Conservation (phyloP, 1,140 invertebrate genomes). For the Cardiocondyla obscurior region DNA sequence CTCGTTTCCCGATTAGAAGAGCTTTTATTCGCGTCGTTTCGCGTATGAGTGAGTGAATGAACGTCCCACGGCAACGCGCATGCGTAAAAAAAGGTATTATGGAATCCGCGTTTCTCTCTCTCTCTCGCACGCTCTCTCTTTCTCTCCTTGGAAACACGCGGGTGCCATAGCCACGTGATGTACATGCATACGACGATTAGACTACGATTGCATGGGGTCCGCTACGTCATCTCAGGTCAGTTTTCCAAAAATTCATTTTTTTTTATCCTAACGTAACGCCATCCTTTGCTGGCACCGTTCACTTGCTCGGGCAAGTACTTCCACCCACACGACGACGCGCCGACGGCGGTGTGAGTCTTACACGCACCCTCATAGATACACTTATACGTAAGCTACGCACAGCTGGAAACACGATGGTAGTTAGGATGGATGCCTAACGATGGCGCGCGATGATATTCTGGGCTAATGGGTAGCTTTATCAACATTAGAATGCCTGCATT, state of each 20-base stretch:
- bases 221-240: slow-evolving; percentile 53
- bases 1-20: not conserved
- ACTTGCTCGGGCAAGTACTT: too few species aligned
- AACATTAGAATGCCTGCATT: not conserved
- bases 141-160: slow-evolving; percentile 17
- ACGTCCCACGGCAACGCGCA: slow-evolving; percentile 47
- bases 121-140: not conserved
- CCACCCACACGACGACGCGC: not conserved
- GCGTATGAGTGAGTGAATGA: slow-evolving; percentile 45
- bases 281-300: not conserved
- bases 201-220: not conserved
- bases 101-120: slow-evolving; percentile 18
- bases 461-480: slow-evolving; percentile 24
- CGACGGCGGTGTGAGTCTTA: not conserved
- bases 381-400: slow-evolving; percentile 27
- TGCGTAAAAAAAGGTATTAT: slow-evolving; percentile 49
- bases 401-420: slow-evolving; percentile 53
- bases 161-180: slow-evolving; percentile 57
- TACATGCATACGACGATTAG: slow-evolving; percentile 7
- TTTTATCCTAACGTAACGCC: not conserved
- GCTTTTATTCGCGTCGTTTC: not conserved
- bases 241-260: slow-evolving; percentile 25
- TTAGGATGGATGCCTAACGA: slow-evolving; percentile 64
- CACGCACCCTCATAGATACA: slow-evolving; percentile 23
- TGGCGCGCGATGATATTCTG: slow-evolving; percentile 65